Evolutionary conservation across 2,888 invertebrate genomes (phyloP).

Genomic region (Drosophila prostipennis): DNA sequence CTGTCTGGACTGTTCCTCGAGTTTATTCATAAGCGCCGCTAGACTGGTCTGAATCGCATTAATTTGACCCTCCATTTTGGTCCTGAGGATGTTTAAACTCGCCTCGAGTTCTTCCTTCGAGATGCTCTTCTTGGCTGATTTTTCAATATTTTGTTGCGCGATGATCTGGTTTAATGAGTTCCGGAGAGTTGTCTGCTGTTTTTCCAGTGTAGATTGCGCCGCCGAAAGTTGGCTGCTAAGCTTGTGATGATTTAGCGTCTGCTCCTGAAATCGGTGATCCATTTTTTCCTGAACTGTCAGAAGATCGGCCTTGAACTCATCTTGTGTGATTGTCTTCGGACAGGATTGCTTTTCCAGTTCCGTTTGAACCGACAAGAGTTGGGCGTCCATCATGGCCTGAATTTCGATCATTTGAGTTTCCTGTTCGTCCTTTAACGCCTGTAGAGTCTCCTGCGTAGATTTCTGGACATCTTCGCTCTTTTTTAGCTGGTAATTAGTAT

Average conservation of each 20-base stretch:
- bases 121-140: neutral
- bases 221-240: neutral
- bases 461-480: neutral
- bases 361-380: neutral
- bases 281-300: neutral
- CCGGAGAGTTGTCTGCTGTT: neutral
- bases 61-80: neutral
- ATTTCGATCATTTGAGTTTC: neutral
- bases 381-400: neutral
- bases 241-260: neutral
- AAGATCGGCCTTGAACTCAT: neutral
- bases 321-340: neutral
- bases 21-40: neutral
- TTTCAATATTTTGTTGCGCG: neutral
- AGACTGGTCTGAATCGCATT: neutral
- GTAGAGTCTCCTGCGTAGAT: neutral
- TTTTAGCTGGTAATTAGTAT: neutral
- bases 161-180: neutral
- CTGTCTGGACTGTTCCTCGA: too few relatives aligned
- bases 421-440: neutral
- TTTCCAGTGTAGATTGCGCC: neutral
- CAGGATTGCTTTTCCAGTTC: neutral
- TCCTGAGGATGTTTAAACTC: neutral
- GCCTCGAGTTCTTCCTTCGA: neutral
- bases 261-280: neutral